Conservation (phyloP, 1,140 invertebrate genomes). For the Drosophila chauvacae region DNA sequence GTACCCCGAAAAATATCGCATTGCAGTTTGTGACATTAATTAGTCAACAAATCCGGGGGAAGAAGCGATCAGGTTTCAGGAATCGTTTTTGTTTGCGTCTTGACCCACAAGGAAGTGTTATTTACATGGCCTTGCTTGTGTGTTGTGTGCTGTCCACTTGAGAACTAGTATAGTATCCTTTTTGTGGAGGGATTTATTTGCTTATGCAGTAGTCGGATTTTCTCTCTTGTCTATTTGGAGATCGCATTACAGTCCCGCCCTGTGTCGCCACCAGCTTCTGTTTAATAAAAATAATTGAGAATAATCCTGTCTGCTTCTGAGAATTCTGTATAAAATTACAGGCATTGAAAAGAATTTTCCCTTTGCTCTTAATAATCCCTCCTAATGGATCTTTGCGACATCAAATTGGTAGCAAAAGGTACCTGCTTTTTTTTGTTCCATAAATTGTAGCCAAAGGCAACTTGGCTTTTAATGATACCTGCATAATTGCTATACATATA, state of each 20-base stretch:
- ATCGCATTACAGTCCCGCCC: conserved; percentile 51
- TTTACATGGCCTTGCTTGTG: conserved; percentile 29
- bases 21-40: conserved; percentile 60
- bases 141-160: conserved; percentile 38
- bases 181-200: conserved; percentile 35
- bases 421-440: conserved; percentile 7
- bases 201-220: conserved; percentile 30
- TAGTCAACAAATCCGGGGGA: conserved; percentile 37
- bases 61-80: conserved; percentile 55
- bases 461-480: conserved; percentile 69
- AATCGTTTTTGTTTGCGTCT: conserved; percentile 26
- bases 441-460: conserved; percentile 40
- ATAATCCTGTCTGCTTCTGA: conserved; percentile 6
- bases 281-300: conserved; percentile 32
- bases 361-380: background rate
- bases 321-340: conserved; percentile 20
- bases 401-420: conserved; percentile 26
- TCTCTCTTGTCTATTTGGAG: conserved; percentile 18
- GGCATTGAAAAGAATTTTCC: conserved; percentile 1
- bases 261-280: conserved; percentile 18
- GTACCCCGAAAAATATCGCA: conserved; percentile 33
- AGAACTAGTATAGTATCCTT: conserved; percentile 13
- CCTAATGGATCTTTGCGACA: conserved; percentile 3
- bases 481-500: conserved; percentile 40
- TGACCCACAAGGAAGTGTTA: conserved; percentile 70